Percentiles rank a stretch among this genome's conserved stretches.
Conservation (phyloP, 1,140 invertebrate genomes). For the Cyclina sinensis region DNA sequence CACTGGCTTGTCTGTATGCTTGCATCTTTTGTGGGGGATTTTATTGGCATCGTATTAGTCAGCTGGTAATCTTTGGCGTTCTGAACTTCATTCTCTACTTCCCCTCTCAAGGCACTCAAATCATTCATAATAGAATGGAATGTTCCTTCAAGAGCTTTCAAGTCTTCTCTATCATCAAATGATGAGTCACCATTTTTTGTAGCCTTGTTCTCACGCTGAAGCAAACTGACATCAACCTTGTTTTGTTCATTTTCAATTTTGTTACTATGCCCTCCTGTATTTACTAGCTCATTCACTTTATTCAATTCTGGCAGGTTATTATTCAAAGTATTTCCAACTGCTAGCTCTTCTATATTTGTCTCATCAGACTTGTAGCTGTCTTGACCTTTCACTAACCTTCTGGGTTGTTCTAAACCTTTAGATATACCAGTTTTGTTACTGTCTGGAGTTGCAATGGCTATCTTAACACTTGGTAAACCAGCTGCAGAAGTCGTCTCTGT, state of each 20-base stretch:
- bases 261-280: background rate
- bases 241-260: background rate
- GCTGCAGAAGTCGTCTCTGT: background rate
- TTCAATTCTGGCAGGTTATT: background rate
- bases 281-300: background rate
- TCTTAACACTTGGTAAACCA: too few species aligned
- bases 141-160: conserved; percentile 31
- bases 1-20: conserved; percentile 40
- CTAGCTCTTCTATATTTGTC: background rate
- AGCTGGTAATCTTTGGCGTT: background rate
- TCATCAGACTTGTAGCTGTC: background rate
- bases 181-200: too few species aligned
- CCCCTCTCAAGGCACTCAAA: conserved; percentile 8
- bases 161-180: background rate
- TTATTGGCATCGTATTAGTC: background rate
- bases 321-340: background rate
- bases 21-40: conserved; percentile 60
- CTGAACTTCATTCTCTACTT: background rate
- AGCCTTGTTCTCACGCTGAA: background rate
- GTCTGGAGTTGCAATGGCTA: too few species aligned
- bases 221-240: background rate
- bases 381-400: too few species aligned
- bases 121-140: conserved; percentile 33
- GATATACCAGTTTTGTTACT: too few species aligned
- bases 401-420: too few species aligned